phyloP scores from a whole-genome alignment of 2,888 invertebrate species.

The Folsomia candida region DNA sequence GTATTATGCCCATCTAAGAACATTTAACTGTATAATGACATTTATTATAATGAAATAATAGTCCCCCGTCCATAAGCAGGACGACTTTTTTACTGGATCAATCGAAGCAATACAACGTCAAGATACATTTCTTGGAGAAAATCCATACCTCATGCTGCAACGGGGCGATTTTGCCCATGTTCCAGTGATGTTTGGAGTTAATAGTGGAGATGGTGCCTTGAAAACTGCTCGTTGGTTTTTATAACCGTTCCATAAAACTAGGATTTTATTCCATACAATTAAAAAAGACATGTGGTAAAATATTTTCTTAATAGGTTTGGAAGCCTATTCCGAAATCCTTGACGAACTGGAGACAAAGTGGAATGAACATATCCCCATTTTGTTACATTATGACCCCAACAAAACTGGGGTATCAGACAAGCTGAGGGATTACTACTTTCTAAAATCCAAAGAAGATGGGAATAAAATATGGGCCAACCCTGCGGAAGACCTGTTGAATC shows the following conservation, averaged over 20 bases:
- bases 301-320: conserved; percentile 26
- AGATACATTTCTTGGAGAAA: conserved; percentile 41
- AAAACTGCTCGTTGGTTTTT: conserved; percentile 32
- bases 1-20: not conserved
- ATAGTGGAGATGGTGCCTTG: conserved; percentile 31
- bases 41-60: not conserved
- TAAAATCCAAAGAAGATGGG: not conserved
- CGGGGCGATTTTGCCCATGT: conserved; percentile 30
- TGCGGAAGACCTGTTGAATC: conserved; percentile 28
- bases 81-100: conserved; percentile 35
- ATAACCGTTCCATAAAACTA: no score
- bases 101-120: conserved; percentile 29
- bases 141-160: conserved; percentile 29
- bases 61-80: conserved; percentile 35
- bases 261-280: no score
- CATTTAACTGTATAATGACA: not conserved
- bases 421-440: conserved; percentile 34
- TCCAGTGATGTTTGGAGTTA: conserved; percentile 34
- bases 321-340: conserved; percentile 20
- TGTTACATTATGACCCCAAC: conserved; percentile 39
- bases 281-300: no score
- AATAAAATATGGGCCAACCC: conserved; percentile 11
- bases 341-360: conserved; percentile 31
- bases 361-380: conserved; percentile 30
- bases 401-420: conserved; percentile 31